Percentiles rank a stretch among this genome's conserved stretches.
Conservation (phyloP, 2,888 invertebrate species). For the Lamellibrachia satsuma region DNA sequence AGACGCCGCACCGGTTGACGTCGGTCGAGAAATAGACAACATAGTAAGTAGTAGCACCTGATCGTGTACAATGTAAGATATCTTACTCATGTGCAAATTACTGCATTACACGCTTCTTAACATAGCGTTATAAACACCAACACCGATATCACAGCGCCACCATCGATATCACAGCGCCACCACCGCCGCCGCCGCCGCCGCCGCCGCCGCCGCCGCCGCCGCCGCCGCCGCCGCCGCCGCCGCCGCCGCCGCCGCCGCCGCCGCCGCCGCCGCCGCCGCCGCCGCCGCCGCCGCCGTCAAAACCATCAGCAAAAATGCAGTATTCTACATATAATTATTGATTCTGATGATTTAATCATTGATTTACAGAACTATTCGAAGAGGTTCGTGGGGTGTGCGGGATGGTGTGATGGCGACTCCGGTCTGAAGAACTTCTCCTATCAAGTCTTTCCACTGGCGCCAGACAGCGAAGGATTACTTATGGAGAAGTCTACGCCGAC, state of each 20-base stretch:
- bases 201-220: no score
- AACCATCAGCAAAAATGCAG: no score
- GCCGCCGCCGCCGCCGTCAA: no score
- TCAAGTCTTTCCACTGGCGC: not conserved
- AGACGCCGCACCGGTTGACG: not conserved
- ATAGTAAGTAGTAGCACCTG: not conserved
- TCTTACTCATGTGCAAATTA: not conserved
- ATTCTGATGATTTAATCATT: not conserved
- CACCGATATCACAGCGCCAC: no score
- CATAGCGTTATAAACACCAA: no score
- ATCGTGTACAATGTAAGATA: not conserved
- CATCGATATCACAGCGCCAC: no score
- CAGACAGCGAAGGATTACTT: slow-evolving; percentile 10
- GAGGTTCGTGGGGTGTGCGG: not conserved
- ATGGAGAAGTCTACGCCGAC: not conserved
- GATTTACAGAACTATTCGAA: not conserved
- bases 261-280: no score
- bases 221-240: no score
- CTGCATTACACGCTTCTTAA: no score
- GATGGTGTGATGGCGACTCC: not conserved
- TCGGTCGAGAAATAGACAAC: not conserved
- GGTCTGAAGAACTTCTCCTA: not conserved
- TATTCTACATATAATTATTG: no score
- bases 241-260: no score
- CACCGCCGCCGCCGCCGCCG: no score